phyloP scores from a whole-genome alignment of 2,888 invertebrate species.

The Callosobruchus maculatus region DNA sequence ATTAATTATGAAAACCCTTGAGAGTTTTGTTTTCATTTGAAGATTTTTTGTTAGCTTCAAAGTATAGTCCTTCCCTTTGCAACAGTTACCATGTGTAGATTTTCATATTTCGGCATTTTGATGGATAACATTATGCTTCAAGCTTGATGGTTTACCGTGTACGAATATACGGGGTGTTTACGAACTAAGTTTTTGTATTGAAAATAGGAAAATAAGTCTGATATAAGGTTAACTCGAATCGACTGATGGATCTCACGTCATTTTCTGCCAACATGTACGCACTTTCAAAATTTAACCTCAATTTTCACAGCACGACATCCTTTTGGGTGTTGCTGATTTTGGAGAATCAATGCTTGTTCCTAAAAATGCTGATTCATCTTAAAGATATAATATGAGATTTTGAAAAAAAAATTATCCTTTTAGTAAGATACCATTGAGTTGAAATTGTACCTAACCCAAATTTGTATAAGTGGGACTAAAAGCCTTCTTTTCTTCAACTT shows the following conservation, averaged over 20 bases:
- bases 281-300: slow-evolving; percentile 1
- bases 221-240: background rate
- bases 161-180: background rate
- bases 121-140: background rate
- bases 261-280: background rate
- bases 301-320: background rate
- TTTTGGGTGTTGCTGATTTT: too few relatives aligned
- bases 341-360: too few relatives aligned
- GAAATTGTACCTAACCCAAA: too few relatives aligned
- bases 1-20: too few relatives aligned
- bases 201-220: background rate
- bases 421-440: too few relatives aligned
- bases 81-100: background rate
- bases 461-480: too few relatives aligned
- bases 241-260: background rate
- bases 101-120: background rate
- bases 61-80: background rate
- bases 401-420: too few relatives aligned
- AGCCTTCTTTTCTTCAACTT: too few relatives aligned
- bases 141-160: background rate
- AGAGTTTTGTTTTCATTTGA: too few relatives aligned
- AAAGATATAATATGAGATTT: too few relatives aligned
- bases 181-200: background rate
- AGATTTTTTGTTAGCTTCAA: too few relatives aligned
- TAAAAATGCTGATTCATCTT: too few relatives aligned